Evolutionary conservation across 2,797 vertebrate species (phyloP), one percentile per base, ranked within the genome.

Genomic region (Semaprochilodus insignis): DNA sequence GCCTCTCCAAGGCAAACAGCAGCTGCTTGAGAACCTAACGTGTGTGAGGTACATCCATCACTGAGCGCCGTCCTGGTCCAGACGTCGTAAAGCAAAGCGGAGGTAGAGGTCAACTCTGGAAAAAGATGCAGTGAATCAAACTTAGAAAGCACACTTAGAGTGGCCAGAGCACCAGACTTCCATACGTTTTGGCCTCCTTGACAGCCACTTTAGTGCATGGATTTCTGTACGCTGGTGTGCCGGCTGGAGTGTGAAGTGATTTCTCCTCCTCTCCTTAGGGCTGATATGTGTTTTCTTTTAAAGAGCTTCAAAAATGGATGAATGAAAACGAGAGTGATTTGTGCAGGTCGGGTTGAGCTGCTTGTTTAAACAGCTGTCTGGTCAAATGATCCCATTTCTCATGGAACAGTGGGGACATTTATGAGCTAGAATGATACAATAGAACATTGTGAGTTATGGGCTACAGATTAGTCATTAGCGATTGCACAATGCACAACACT

Each of bases 291-390:
- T 57, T 81, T 17, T 16, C 76, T 86, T 82, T 60, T 78, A 83
- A 67, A 77, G 74, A 71, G 34, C 85, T 74, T 71, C 8, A 72
- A 81, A 77, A 78, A 74, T 69, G 69, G 73, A 44, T 48, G 34
- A 81, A 72, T 82, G 76, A 81, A 82, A 85, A 83, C 60, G 69
- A 67, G 78, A 65, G 8, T 81, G 60, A 80, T 85, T 81, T 78
- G 44, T 77, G 79, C 73, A 78, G 82, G 78, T n/a, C 31, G 74
- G 71, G 66, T 85, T 55, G 74, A 81, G 80, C 75, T 78, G 6
- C 52, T 72, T 88, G 82, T 90, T 88, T 91, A 77, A 85, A 88
- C 87, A 90, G 90, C 88, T 89, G 89, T 78, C 77, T 55, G 51
- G 21, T 67, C 71, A 44, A 74, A 36, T 17, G 77, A 55, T 77